A percentile compares a stretch with the other conserved stretches of the same genome.
Evolutionary conservation across 1,140 invertebrate genomes (phyloP).

Genomic region (Melitaea cinxia): DNA sequence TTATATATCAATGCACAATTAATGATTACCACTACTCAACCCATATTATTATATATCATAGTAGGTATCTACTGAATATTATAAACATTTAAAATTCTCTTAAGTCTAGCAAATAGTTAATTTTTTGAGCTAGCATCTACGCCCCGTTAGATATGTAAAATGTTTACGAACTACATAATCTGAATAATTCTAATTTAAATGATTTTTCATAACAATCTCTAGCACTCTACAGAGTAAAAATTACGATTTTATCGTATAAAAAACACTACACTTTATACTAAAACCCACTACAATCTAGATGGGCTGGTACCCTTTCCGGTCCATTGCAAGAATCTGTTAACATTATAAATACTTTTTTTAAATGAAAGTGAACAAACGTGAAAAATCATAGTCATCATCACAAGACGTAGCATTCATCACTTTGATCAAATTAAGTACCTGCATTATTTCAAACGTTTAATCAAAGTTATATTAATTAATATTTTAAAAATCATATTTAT

Average conservation of each 20-base stretch:
- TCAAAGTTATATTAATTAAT: background rate
- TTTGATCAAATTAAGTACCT: conserved; percentile 1
- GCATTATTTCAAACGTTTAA: background rate
- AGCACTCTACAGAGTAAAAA: conserved; percentile 70
- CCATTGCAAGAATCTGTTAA: conserved; percentile 62
- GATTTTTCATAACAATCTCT: conserved; percentile 69
- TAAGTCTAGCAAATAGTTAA: conserved; percentile 64
- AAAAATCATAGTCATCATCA: background rate
- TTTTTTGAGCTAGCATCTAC: conserved; percentile 73
- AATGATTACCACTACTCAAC: conserved; percentile 36
- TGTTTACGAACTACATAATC: conserved; percentile 58
- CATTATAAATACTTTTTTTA: conserved; percentile 25
- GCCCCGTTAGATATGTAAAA: conserved; percentile 71
- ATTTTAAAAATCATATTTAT: conserved; percentile 11
- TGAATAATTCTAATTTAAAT: conserved; percentile 64
- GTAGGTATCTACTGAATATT: conserved; percentile 48
- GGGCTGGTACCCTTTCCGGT: conserved; percentile 60
- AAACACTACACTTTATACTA: conserved; percentile 63
- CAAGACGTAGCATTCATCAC: conserved; percentile 1
- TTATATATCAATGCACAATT: conserved; percentile 32
- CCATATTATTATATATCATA: conserved; percentile 35
- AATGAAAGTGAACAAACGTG: conserved; percentile 12
- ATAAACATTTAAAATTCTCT: conserved; percentile 42
- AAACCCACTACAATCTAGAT: conserved; percentile 66
- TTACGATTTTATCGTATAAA: conserved; percentile 56